These are phyloP conservation scores for Drosophila neotestacea DNA, from an alignment of 2,888 invertebrate genomes.

Conservation along the genomic window DNA sequence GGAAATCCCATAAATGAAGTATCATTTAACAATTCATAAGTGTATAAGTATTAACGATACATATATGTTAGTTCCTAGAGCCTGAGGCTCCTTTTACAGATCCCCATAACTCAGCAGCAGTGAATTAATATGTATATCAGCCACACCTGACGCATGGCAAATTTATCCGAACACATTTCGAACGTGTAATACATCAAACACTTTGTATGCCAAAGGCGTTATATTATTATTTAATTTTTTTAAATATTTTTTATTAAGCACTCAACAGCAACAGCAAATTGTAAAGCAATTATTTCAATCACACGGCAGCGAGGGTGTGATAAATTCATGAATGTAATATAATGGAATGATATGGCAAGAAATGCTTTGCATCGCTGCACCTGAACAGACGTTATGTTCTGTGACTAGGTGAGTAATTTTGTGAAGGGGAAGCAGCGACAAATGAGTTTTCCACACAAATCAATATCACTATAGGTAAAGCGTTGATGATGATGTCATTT, in stretches of 20 bases:
- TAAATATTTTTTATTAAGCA: slow-evolving; percentile 35
- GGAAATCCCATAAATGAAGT: slow-evolving; percentile 28
- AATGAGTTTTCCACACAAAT: slow-evolving; percentile 32
- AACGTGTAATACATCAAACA: slow-evolving; percentile 54
- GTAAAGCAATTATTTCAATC: slow-evolving; percentile 78
- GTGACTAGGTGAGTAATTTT: slow-evolving; percentile 27
- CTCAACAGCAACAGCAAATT: slow-evolving; percentile 57
- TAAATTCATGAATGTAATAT: slow-evolving; percentile 54
- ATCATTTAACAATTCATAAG: slow-evolving; percentile 21
- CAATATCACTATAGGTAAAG: slow-evolving; percentile 28
- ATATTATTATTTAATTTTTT: slow-evolving; percentile 44
- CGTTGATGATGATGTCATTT: slow-evolving; percentile 67
- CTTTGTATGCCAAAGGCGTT: slow-evolving; percentile 71
- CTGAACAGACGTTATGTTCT: slow-evolving; percentile 51
- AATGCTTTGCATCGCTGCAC: slow-evolving; percentile 72
- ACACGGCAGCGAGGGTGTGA: slow-evolving; percentile 57
- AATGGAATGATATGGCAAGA: slow-evolving; percentile 31
- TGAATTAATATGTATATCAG: slow-evolving; percentile 66
- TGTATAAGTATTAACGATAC: slow-evolving; percentile 6
- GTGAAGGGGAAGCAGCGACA: background rate
- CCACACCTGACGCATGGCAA: slow-evolving; percentile 69
- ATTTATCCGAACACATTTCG: slow-evolving; percentile 31
- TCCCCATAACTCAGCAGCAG: slow-evolving; percentile 24
- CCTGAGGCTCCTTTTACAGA: slow-evolving; percentile 25
- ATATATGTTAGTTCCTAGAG: slow-evolving; percentile 34